Base-by-base conservation (phyloP, 1,140 invertebrate species). In the Thaumatotibia leucotreta region DNA sequence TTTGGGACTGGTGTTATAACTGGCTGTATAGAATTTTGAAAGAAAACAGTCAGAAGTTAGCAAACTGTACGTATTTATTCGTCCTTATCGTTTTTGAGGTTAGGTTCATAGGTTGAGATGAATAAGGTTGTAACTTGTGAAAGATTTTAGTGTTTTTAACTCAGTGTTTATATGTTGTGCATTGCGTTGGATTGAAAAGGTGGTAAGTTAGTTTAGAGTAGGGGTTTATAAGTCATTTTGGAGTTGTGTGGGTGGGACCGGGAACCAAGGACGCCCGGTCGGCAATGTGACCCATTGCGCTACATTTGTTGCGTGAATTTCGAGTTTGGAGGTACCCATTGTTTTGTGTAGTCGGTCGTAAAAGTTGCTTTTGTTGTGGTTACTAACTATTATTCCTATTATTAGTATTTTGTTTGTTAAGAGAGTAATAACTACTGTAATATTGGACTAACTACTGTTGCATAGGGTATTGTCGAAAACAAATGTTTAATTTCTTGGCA, bases 271-370 rank as follows among this genome's bases (percentile, higher is more conserved):
- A 77, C 84, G 78, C 62, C 82, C 76, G 75, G 74, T 83, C 66
- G 68, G 73, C 80, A 84, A 84, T 81, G 84, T 86, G 84, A 83
- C 79, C 81, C 77, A 78, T 66, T 81, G 79, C 72, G 72, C 77
- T 76, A 81, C 76, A 75, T 72, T 64, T 58, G 52, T 31, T 58
- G 29, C 52, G 52, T n/a, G 52, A 2, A 29, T 58, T 14, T 14
- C 29, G 11, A 58, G 52, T 58, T 58, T 58, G 8, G 23, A 58
- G 52, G 52, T 29, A 6, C 20, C 62, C 68, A 45, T 71, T 79
- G 72, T 69, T 69, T 67, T 70, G 70, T 65, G 70, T 24, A 45
- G 54, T 66, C 70, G 66, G 67, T 58, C 63, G 66, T 70, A 73
- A 77, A 76, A 20, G 14, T 45, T 45, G 17, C 17, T 20, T 20